Percentiles rank a stretch among this genome's conserved stretches.
These are phyloP conservation scores for Leptosomus discolor DNA, from an alignment of 2,113 vertebrate species.

Conservation along the genomic window DNA sequence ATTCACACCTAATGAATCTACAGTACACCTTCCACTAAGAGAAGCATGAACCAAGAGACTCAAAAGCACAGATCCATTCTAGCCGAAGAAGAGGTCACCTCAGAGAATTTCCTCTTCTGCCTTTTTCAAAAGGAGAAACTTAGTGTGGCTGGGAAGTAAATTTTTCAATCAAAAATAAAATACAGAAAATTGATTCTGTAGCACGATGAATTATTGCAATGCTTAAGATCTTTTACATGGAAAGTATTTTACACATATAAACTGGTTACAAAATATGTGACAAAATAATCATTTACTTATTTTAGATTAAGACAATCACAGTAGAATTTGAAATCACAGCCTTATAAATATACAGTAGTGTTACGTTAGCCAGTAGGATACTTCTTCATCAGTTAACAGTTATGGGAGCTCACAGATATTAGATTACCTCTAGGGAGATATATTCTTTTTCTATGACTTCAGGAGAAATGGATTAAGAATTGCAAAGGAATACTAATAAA, in stretches of 20 bases:
- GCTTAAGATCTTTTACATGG: not conserved
- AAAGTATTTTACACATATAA: not conserved
- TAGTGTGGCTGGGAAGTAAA: not conserved
- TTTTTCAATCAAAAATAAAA: not conserved
- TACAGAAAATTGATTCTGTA: not conserved
- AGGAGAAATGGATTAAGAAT: not conserved
- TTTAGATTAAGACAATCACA: not conserved
- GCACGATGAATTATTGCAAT: not conserved
- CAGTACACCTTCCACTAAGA: not conserved
- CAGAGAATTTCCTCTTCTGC: not conserved
- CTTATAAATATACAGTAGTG: not conserved
- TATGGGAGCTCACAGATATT: not conserved
- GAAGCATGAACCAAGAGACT: not conserved
- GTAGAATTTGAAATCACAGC: not conserved
- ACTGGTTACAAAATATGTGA: not conserved
- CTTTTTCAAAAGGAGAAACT: not conserved
- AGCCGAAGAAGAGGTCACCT: not conserved
- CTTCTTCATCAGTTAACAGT: not conserved
- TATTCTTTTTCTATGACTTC: not conserved
- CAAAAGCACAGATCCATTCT: not conserved
- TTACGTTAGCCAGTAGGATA: not conserved
- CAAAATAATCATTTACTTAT: not conserved
- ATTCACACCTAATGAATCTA: not conserved
- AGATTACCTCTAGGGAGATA: not conserved
- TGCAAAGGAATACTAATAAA: not conserved